Conservation (phyloP, 1,140 invertebrate genomes). For the Nylanderia fulva region DNA sequence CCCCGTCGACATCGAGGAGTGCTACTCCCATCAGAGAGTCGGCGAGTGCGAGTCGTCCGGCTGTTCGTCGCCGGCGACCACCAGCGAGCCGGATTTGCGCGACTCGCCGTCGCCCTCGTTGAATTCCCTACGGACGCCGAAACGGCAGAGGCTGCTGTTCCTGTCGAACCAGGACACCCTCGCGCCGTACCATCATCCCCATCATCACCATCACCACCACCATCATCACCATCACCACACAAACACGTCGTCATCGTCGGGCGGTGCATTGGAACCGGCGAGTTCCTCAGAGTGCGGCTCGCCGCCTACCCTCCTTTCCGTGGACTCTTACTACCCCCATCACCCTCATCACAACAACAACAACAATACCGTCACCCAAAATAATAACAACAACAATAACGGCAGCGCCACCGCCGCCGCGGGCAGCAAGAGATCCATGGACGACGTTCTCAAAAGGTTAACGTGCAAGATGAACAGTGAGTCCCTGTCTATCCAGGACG, state of each 20-base stretch:
- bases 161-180: conserved; percentile 75
- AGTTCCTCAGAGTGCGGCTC: conserved; percentile 90
- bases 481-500: conserved; percentile 80
- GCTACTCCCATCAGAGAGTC: conserved; percentile 76
- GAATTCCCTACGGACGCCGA: conserved; percentile 78
- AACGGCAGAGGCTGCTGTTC: conserved; percentile 79
- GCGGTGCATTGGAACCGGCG: conserved; percentile 82
- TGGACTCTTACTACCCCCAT: conserved; percentile 78
- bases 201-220: conserved; percentile 77
- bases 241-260: conserved; percentile 79
- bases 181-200: conserved; percentile 67
- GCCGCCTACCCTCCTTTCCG: conserved; percentile 87
- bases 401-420: conserved; percentile 72
- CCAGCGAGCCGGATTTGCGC: conserved; percentile 82
- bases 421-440: conserved; percentile 91
- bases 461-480: conserved; percentile 91
- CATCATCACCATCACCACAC: conserved; percentile 75
- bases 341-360: conserved; percentile 86
- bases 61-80: conserved; percentile 83
- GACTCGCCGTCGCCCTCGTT: conserved; percentile 82
- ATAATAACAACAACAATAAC: conserved; percentile 83
- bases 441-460: conserved; percentile 93
- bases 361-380: conserved; percentile 85
- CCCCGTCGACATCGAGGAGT: conserved; percentile 79
- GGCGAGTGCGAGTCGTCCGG: conserved; percentile 81